A percentile compares a stretch with the other conserved stretches of the same genome.
phyloP scores from a whole-genome alignment of 2,113 vertebrate species.

The Machaerirhynchus nigripectus region DNA sequence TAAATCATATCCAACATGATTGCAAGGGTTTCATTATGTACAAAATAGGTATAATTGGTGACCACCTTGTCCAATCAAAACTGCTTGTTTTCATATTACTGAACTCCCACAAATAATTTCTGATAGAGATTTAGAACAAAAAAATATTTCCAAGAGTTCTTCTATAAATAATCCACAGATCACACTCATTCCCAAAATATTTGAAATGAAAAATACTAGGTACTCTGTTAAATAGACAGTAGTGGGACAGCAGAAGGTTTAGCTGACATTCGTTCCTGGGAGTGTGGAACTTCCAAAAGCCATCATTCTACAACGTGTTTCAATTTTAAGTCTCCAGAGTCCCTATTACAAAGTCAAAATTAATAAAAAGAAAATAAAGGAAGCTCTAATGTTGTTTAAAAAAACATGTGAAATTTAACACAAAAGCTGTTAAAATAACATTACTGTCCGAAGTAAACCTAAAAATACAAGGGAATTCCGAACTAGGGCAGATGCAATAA shows the following conservation, averaged over 20 bases:
- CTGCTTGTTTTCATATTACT: not conserved
- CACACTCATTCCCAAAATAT: not conserved
- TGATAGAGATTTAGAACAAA: not conserved
- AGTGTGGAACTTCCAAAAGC: conserved; percentile 9
- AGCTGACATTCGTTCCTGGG: not conserved
- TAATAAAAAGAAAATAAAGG: conserved; percentile 60
- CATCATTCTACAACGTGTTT: not conserved
- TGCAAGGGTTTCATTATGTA: not conserved
- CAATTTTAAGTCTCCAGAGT: conserved; percentile 45
- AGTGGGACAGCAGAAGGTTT: not conserved
- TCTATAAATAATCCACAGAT: not conserved
- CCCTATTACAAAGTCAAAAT: conserved; percentile 57
- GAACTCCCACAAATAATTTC: not conserved
- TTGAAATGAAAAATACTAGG: not conserved
- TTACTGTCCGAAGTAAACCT: conserved; percentile 27
- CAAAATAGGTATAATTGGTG: not conserved
- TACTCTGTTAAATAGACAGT: not conserved
- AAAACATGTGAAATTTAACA: conserved; percentile 57
- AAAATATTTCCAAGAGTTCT: not conserved
- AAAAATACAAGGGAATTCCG: conserved; percentile 44
- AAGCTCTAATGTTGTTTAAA: conserved; percentile 45
- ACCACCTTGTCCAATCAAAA: not conserved
- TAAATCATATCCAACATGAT: not conserved
- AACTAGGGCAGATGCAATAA: conserved; percentile 46
- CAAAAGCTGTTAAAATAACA: conserved; percentile 64